Evolutionary conservation across 2,797 vertebrate genomes (phyloP), one percentile per base, ranked within the genome.

Genomic region (Danio tinwini): DNA sequence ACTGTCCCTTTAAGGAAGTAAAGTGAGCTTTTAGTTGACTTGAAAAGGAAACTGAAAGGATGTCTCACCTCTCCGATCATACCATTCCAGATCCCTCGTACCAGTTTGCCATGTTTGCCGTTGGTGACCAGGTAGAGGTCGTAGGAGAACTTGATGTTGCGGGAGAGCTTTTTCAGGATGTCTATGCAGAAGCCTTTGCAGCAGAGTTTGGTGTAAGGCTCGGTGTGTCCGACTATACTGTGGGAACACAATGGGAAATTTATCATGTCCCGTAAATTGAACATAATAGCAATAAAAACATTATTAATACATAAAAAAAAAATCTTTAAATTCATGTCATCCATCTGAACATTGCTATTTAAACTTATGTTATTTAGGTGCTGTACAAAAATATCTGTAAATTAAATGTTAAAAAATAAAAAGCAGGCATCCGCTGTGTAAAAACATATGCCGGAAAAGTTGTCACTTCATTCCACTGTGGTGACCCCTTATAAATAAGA

Each of bases 121-220:
- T 97, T 97, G 88, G 96, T 96, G 86, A 97, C 96, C 79, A 97
- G 91, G 87, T 97, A 97, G 81, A 96, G 94, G 88, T 97, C 95
- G 0, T 96, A 96, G 77, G 95, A 96, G 88, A 97, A 97, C 90
- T 92, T 96, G 74, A 96, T 94, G 0, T 85, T 87, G 78, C 94
- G 95, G 71, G 96, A 94, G 76, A 97, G 85, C 87, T 95, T 96
- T 92, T 96, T 97, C 78, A 97, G 92, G 85, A 96, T 96, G 88
- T 97, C 96, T 0, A 97, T 97, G 88, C 95, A 97, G 90, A 97
- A 97, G 37, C 96, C 96, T 87, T 97, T 96, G 84, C 96, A 97
- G 88, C 96, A 97, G 44, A 96, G 90, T 84, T 97, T 97, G 83
- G 93, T 94, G 87, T 96, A 96, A 45, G 95, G 94, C 68, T 95